phyloP scores from a whole-genome alignment of 1,140 invertebrate genomes.

The Sarcophaga peregrina region DNA sequence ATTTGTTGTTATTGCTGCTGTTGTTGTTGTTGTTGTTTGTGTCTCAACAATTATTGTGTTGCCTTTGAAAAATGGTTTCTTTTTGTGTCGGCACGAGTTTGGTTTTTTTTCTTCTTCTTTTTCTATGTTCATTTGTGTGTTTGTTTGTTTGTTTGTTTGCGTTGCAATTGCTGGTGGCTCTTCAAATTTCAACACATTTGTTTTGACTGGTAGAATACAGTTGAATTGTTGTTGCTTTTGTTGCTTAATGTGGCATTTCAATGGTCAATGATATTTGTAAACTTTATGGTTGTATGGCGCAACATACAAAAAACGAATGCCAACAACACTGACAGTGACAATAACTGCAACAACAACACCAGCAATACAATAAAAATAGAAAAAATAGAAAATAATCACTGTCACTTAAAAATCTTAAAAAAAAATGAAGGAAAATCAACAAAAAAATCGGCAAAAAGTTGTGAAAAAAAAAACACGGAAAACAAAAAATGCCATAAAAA shows the following conservation, averaged over 20 bases:
- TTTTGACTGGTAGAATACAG: constrained; percentile 2
- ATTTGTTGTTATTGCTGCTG: too few species aligned
- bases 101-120: not conserved
- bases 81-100: not conserved
- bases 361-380: not conserved
- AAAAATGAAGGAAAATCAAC: not conserved
- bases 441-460: not conserved
- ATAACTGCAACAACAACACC: not conserved
- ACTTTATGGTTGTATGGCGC: constrained; percentile 15
- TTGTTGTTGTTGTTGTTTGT: not conserved
- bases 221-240: not conserved
- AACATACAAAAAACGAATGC: too few species aligned
- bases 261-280: constrained; percentile 39
- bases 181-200: constrained; percentile 39
- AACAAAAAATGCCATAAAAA: not conserved
- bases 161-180: not conserved
- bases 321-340: not conserved
- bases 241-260: constrained; percentile 31
- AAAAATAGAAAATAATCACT: not conserved
- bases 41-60: constrained; percentile 36
- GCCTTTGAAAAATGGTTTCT: constrained; percentile 29
- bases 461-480: not conserved
- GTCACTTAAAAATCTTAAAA: constrained; percentile 12
- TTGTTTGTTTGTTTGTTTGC: not conserved
- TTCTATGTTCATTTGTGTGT: not conserved